Conservation (phyloP, 2,888 invertebrate species). For the Arctia plantaginis region DNA sequence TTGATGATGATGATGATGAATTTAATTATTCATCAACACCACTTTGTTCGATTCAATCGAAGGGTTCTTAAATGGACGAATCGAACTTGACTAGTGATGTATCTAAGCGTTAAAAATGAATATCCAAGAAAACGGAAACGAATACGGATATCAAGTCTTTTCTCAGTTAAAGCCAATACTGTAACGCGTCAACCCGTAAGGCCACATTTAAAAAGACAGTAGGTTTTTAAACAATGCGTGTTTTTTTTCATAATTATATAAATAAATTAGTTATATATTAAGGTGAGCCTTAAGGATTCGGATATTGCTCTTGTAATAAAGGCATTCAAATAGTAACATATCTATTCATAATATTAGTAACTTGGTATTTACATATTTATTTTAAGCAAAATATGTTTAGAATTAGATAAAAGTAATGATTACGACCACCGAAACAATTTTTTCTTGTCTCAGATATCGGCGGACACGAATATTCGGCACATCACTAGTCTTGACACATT, state of each 20-base stretch:
- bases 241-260: neutral
- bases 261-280: too few relatives aligned
- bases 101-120: neutral
- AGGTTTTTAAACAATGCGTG: neutral
- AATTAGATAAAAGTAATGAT: neutral
- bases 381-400: neutral
- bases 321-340: neutral
- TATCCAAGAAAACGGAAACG: neutral
- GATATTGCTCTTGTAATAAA: neutral
- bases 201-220: neutral
- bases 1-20: too few relatives aligned
- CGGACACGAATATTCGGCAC: neutral
- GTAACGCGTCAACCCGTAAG: neutral
- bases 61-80: slow-evolving; percentile 26
- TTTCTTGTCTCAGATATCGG: neutral
- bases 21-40: slow-evolving; percentile 32
- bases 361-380: too few relatives aligned
- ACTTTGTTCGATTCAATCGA: slow-evolving; percentile 40
- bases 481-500: slow-evolving; percentile 18
- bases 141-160: neutral
- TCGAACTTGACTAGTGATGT: neutral
- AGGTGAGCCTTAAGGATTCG: too few relatives aligned
- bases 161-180: neutral
- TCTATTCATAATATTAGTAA: too few relatives aligned
- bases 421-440: neutral